Evolutionary conservation across 53 echinoderm and acorn worm genomes (phyloP), one percentile per base, ranked within the genome.

Genomic region (Crossaster papposus): DNA sequence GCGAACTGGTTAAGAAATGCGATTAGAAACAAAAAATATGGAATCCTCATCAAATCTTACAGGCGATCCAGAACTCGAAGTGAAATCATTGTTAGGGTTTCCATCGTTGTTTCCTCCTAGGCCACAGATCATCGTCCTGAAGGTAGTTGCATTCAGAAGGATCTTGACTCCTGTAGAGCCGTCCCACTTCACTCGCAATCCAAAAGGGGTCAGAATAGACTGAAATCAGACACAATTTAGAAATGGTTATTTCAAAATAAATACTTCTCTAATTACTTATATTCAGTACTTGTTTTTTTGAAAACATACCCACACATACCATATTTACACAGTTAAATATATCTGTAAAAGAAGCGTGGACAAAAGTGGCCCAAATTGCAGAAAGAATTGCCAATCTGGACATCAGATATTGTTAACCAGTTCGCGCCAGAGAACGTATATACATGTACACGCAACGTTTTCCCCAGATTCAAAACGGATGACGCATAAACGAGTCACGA

Each of bases 161-260:
- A 95, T 74, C 29, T 83, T 89, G 36, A 95, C 64, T 63, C 86
- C 89, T 1, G 85, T 79, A 3, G 83, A 70, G 33, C 90, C 72
- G 54, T 92, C 95, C 90, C 92, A 95, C 75, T 93, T 84, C 78
- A 95, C 79, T 14, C 89, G 72, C 35, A 95, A 28, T 54, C 93
- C 95, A 64, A 93, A 80, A 74, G 79, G 64, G 50, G 90, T 90
- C 44, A 82, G 77, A 54, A 93, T 78, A 29, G 88, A 90, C 93
- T 93, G 91, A 14, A 51, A 81, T 26, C 28, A n/a, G 9, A 26
- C 5, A 26, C 9, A 12, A 18, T 26, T 2, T 68, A 3, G 68
- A n/a, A 28, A 20, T n/a, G 4, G 3, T 24, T 26, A 26, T 68
- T 68, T 26, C 28, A 7, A 20, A 26, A 26, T n/a, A 23, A 28